These are phyloP conservation scores for Zaprionus lachaisei DNA, from an alignment of 1,140 invertebrate species.

Conservation along the genomic window DNA sequence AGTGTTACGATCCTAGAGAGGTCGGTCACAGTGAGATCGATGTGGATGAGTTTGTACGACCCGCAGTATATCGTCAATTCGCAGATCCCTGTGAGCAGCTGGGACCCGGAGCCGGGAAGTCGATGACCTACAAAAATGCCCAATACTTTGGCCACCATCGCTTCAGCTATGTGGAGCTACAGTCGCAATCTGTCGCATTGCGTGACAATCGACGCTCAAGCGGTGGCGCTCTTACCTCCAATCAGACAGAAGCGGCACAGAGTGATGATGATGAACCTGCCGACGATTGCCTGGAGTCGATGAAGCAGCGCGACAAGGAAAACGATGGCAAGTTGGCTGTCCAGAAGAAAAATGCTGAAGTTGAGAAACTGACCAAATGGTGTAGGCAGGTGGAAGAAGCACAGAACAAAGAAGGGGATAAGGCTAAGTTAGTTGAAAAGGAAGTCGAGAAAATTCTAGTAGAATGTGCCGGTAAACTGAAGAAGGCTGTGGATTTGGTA, in stretches of 20 bases:
- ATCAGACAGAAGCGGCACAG: conserved; percentile 9
- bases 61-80: conserved; percentile 61
- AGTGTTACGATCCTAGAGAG: conserved; percentile 46
- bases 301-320: conserved; percentile 45
- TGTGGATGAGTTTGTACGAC: conserved; percentile 37
- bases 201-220: conserved; percentile 28
- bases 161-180: conserved; percentile 57
- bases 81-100: conserved; percentile 49
- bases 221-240: conserved; percentile 33
- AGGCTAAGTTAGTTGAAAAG: not conserved
- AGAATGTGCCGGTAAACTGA: conserved; percentile 9
- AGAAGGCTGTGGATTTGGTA: conserved; percentile 4
- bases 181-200: conserved; percentile 32
- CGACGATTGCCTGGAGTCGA: conserved; percentile 13
- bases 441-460: not conserved
- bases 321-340: conserved; percentile 30
- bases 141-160: conserved; percentile 74
- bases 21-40: conserved; percentile 55
- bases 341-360: conserved; percentile 27
- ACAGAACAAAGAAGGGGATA: conserved; percentile 2
- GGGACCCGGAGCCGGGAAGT: conserved; percentile 63
- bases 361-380: not conserved
- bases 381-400: conserved; percentile 11
- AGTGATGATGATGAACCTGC: conserved; percentile 14
- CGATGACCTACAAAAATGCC: conserved; percentile 60